Evolutionary conservation across 2,797 vertebrate species (phyloP), one percentile per base, ranked within the genome.

Genomic region (Sciurus carolinensis): DNA sequence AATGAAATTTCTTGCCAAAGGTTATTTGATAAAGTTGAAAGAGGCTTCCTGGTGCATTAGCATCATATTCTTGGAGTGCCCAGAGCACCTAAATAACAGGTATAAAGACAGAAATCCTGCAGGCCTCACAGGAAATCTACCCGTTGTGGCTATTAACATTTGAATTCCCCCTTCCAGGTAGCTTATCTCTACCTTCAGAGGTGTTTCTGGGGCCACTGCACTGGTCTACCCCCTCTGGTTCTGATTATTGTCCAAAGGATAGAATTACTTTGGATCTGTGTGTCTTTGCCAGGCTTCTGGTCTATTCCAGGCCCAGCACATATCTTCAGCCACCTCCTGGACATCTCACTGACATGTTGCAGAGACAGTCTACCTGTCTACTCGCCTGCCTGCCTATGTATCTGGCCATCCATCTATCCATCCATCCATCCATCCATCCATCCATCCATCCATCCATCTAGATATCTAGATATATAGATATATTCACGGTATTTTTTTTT

Each of bases 41-140:
- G 24, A 67, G 30, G 42, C 9, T 1, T 5, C 42, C 52, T 71
- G 36, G 24, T 33, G 0, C 12, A 4, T 22, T 0, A 0, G 15
- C 20, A 0, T 66, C 24, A 5, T 44, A 7, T 24, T 59, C 24
- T 44, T 62, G 33, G 18, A 36, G 36, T n/a, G 77, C 72, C 6
- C 3, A 26, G 10, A 33, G 30, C 47, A 54, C 76, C 62, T 47
- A 36, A 57, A 8, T 4, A 24, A 67, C 8, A 30, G 36, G 30
- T 12, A 13, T 30, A 30, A 42, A n/a, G 30, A 26, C 9, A 4
- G 1, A 2, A 13, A 24, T 15, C 33, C 42, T 15, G 20, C 12
- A 24, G 79, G 59, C 22, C n/a, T 59, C 39, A n/a, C 24, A 15
- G 2, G 62, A 59, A 22, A 14, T 71, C 42, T 26, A 8, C 10